Base-by-base conservation (phyloP, 37 sponge, comb jelly and placozoan genomes). In the Beroe forskalii region DNA sequence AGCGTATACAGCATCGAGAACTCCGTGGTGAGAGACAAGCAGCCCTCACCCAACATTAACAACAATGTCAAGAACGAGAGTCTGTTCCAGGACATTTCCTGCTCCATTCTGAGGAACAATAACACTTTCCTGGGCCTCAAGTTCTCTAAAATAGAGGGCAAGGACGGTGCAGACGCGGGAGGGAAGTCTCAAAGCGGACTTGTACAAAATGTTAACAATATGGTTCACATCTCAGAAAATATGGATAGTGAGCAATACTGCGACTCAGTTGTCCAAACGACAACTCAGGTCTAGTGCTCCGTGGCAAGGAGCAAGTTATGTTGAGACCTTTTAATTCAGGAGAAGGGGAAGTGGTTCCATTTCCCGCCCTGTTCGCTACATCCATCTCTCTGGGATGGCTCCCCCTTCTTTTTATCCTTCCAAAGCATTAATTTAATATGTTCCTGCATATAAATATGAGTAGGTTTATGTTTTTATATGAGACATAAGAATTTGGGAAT, bases 261-360 rank as follows among this genome's bases (percentile, higher is more conserved):
- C 66, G 66, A 63, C 28, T 63, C 66, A 24, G 25, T 30, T n/a
- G 66, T 63, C n/a, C 66, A 63, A 30, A 63, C 66, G n/a, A 63
- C 66, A 6, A 63, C 66, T 4, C 66, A 63, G 20, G 66, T 63
- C 25, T 63, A 63, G 66, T 24, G 4, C 60, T 19, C 60, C 60
- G 9, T 55, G 17, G 17, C 17, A 55, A 55, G 17, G 17, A 64
- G 4, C 8, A 64, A 64, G 22, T n/a, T 27, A 64, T 64, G 6
- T 64, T 14, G n/a, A n/a, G n/a, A n/a, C n/a, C n/a, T n/a, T n/a
- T n/a, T n/a, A n/a, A n/a, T n/a, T n/a, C n/a, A n/a, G n/a, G n/a
- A n/a, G n/a, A n/a, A n/a, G n/a, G n/a, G n/a, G n/a, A n/a, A n/a
- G n/a, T n/a, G n/a, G n/a, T n/a, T n/a, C n/a, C n/a, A n/a, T n/a